Conservation (phyloP, 2,797 vertebrate genomes). For the Sebastes minor region DNA sequence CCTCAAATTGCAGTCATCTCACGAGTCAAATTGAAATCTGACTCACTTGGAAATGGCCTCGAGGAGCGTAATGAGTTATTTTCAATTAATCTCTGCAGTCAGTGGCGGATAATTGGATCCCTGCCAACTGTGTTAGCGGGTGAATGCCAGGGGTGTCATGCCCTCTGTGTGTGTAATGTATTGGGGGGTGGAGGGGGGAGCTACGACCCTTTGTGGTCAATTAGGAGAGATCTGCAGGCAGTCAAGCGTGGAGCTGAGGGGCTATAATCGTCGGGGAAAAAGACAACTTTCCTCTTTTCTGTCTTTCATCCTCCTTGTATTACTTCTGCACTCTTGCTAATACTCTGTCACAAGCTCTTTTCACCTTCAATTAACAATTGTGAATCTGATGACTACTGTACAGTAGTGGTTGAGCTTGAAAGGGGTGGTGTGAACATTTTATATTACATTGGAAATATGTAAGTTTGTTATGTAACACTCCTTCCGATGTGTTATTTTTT, state of each 20-base stretch:
- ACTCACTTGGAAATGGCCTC: constrained; percentile 44
- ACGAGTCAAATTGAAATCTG: constrained; percentile 35
- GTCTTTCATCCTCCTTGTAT: not conserved
- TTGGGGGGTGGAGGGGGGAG: not conserved
- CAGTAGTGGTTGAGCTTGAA: not conserved
- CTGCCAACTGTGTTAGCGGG: constrained; percentile 65
- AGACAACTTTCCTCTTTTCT: constrained; percentile 16
- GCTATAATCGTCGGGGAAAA: not conserved
- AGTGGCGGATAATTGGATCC: constrained; percentile 51
- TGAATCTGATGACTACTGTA: not conserved
- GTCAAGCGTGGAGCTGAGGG: constrained; percentile 1
- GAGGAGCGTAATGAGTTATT: constrained; percentile 53
- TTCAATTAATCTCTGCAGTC: constrained; percentile 61
- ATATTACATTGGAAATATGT: not conserved
- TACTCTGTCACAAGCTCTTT: not conserved
- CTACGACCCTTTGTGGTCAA: constrained; percentile 33
- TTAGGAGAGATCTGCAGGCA: constrained; percentile 40
- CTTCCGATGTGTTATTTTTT: not conserved
- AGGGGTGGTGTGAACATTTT: not conserved
- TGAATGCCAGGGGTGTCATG: constrained; percentile 38
- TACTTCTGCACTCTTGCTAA: not conserved
- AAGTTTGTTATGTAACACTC: not conserved
- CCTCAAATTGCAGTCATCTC: constrained; percentile 9
- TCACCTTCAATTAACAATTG: not conserved
- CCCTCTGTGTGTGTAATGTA: not conserved